phyloP scores from a whole-genome alignment of 2,888 invertebrate species.

The Norana najaformis region DNA sequence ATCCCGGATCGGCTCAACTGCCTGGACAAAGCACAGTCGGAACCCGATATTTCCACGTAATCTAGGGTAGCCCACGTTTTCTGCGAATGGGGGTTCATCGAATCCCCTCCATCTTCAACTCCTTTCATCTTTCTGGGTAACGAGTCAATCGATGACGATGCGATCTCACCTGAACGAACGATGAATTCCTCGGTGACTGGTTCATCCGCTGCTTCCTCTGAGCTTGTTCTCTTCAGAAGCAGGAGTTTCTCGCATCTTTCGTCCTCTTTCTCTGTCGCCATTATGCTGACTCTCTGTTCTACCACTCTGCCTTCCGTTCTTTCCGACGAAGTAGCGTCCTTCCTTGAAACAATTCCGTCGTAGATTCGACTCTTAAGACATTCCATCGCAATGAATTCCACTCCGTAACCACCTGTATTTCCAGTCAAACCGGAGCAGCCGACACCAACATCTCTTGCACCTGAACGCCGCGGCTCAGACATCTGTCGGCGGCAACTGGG shows the following conservation, averaged over 20 bases:
- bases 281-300: neutral
- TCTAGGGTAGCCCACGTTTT: neutral
- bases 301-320: neutral
- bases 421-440: neutral
- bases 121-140: neutral
- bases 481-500: neutral
- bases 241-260: neutral
- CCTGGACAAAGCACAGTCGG: neutral
- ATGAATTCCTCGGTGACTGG: neutral
- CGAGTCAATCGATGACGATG: neutral
- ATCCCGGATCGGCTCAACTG: neutral
- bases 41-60: neutral
- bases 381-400: neutral
- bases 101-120: neutral
- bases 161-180: neutral
- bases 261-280: too few relatives aligned
- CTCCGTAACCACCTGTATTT: neutral
- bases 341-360: neutral
- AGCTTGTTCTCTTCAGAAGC: neutral
- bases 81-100: neutral
- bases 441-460: neutral
- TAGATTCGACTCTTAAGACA: neutral
- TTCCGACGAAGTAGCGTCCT: neutral
- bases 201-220: neutral
- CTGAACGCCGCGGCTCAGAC: neutral